phyloP scores from a whole-genome alignment of 92 coral and sea anemone genomes.

The Phenganax stokvisi region DNA sequence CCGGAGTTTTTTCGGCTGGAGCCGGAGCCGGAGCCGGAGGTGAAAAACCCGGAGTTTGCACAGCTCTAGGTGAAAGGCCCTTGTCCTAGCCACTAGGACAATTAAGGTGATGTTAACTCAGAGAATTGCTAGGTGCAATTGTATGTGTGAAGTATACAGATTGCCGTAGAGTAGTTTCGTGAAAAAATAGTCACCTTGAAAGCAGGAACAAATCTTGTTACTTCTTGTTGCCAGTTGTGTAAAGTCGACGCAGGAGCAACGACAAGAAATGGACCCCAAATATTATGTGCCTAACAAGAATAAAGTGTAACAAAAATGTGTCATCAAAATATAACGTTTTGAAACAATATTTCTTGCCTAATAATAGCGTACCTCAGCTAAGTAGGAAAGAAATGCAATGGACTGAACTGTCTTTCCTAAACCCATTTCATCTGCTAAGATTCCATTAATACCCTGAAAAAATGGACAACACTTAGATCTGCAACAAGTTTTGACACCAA shows the following conservation, averaged over 20 bases:
- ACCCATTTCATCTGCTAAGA: slow-evolving; percentile 98
- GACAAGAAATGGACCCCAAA: slow-evolving; percentile 98
- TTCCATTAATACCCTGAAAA: slow-evolving; percentile 88
- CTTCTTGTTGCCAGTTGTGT: slow-evolving; percentile 99
- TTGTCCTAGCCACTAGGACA: no score
- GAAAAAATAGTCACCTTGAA: slow-evolving; percentile 63
- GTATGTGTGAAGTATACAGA: no score
- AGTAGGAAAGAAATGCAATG: slow-evolving; percentile 83
- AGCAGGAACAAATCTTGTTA: slow-evolving; percentile 74
- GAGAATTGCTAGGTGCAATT: no score
- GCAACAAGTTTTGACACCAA: no score
- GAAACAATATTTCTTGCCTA: neutral
- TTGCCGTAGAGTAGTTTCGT: no score
- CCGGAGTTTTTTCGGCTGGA: no score
- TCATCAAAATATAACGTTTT: no score
- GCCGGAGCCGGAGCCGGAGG: no score
- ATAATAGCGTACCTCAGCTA: slow-evolving; percentile 68
- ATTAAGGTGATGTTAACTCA: no score
- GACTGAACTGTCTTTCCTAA: slow-evolving; percentile 97
- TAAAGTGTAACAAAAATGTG: neutral
- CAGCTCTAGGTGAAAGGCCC: no score
- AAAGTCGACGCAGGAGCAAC: slow-evolving; percentile 99
- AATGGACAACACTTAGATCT: neutral
- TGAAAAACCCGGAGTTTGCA: no score
- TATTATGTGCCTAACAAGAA: slow-evolving; percentile 64